Percentiles rank a stretch among this genome's conserved stretches.
These are phyloP conservation scores for Apis florea DNA, from an alignment of 1,140 invertebrate species.

Conservation along the genomic window DNA sequence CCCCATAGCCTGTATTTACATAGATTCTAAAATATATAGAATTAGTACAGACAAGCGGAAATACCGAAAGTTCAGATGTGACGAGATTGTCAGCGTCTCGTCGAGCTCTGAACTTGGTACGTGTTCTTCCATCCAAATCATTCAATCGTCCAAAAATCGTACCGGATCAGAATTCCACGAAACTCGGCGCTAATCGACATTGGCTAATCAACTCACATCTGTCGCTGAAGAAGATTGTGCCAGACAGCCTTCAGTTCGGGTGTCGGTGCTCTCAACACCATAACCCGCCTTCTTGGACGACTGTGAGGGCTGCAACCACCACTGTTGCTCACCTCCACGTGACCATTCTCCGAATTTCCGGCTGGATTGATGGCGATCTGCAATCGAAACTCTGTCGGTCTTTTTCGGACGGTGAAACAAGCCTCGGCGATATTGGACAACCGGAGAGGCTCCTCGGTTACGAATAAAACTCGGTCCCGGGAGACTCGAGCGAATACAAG, in stretches of 20 bases:
- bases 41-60: slow-evolving; percentile 53
- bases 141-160: neutral
- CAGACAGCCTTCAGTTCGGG: slow-evolving; percentile 92
- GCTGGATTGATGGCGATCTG: slow-evolving; percentile 72
- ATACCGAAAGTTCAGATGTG: neutral
- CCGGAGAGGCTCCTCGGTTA: slow-evolving; percentile 91
- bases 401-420: slow-evolving; percentile 91
- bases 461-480: slow-evolving; percentile 90
- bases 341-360: slow-evolving; percentile 64
- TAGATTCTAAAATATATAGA: slow-evolving; percentile 83
- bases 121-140: neutral
- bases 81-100: neutral
- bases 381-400: slow-evolving; percentile 80
- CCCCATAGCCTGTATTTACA: slow-evolving; percentile 84
- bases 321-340: slow-evolving; percentile 64
- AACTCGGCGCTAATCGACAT: slow-evolving; percentile 32
- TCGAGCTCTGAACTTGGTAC: slow-evolving; percentile 10
- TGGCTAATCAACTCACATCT: slow-evolving; percentile 85
- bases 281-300: slow-evolving; percentile 82
- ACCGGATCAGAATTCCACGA: slow-evolving; percentile 9
- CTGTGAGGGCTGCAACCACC: slow-evolving; percentile 78
- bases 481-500: slow-evolving; percentile 92
- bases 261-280: slow-evolving; percentile 88
- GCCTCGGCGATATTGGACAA: slow-evolving; percentile 89
- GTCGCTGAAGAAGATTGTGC: slow-evolving; percentile 92